phyloP scores from a whole-genome alignment of 2,797 vertebrate species.

The Liasis olivaceus region DNA sequence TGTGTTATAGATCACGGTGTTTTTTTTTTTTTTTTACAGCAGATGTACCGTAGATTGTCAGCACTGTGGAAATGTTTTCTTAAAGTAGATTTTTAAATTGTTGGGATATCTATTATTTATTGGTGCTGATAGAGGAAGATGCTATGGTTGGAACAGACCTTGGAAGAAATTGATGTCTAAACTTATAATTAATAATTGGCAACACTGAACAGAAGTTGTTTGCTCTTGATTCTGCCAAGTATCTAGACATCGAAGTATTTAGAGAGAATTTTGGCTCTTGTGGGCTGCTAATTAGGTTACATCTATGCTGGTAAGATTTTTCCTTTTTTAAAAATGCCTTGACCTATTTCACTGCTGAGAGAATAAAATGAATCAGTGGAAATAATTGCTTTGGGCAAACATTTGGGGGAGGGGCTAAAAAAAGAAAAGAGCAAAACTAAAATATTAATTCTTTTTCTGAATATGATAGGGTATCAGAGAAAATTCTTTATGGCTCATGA shows the following conservation, averaged over 20 bases:
- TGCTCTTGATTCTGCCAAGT: conserved; percentile 4
- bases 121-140: background rate
- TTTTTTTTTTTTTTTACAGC: background rate
- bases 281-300: background rate
- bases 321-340: background rate
- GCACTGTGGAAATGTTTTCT: background rate
- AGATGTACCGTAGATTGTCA: background rate
- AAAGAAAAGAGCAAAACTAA: conserved; percentile 22
- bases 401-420: background rate
- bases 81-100: background rate
- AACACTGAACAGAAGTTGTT: background rate
- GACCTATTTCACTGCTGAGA: background rate
- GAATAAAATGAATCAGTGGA: conserved; percentile 14
- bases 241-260: background rate
- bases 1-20: background rate
- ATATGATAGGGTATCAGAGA: background rate
- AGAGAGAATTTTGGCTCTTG: background rate
- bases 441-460: conserved; percentile 21
- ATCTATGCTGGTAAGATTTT: conserved; percentile 4
- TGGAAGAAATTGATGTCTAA: conserved; percentile 14
- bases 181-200: conserved; percentile 39
- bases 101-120: background rate
- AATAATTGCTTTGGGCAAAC: conserved; percentile 15
- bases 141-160: background rate
- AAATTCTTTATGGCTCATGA: background rate